Percentiles rank a stretch among this genome's conserved stretches.
phyloP scores from a whole-genome alignment of 2,113 vertebrate genomes.

The Castor canadensis region DNA sequence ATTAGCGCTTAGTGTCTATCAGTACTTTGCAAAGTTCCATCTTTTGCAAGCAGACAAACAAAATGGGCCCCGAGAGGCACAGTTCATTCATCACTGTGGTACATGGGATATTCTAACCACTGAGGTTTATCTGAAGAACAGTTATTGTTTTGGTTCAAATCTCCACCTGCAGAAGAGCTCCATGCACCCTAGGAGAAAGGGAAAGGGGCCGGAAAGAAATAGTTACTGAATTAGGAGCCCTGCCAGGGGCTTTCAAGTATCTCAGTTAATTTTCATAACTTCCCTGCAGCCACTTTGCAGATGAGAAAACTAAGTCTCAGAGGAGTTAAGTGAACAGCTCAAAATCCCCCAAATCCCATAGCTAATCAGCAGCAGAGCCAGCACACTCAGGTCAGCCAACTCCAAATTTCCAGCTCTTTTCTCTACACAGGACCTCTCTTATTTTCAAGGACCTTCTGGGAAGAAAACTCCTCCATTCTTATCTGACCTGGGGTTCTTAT shows the following conservation, averaged over 20 bases:
- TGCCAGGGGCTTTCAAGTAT: background rate
- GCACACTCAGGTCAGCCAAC: background rate
- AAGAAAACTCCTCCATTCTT: background rate
- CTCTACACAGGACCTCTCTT: background rate
- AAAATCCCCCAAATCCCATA: background rate
- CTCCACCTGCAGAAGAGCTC: background rate
- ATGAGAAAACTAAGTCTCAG: conserved; percentile 26
- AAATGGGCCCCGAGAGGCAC: background rate
- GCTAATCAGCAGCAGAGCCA: conserved; percentile 5
- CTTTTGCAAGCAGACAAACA: conserved; percentile 15
- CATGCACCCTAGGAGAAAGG: background rate
- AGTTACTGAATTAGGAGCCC: background rate
- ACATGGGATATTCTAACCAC: background rate
- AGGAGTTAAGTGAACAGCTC: background rate
- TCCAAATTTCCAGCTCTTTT: background rate
- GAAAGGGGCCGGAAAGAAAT: background rate
- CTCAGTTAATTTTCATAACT: background rate
- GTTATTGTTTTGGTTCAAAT: background rate
- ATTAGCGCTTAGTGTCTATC: too few species aligned
- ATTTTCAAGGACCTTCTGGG: background rate
- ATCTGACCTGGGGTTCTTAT: background rate
- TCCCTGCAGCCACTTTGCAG: conserved; percentile 21
- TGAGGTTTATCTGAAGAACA: background rate
- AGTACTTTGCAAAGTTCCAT: too few species aligned
- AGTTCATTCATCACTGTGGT: background rate